phyloP scores from a whole-genome alignment of 2,797 vertebrate genomes.

The Phataginus tetradactyla region DNA sequence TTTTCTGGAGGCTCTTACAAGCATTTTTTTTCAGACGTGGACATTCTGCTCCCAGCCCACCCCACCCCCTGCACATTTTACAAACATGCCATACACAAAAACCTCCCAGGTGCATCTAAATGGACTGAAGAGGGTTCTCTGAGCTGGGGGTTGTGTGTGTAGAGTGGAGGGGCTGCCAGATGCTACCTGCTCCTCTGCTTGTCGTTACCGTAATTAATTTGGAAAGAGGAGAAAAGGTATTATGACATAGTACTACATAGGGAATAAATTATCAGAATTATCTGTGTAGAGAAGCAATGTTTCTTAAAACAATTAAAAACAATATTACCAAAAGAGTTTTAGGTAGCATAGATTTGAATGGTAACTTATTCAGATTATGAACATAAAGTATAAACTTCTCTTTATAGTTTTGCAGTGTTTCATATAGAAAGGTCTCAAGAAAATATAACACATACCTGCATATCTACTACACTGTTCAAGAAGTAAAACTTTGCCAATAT shows the following conservation, averaged over 20 bases:
- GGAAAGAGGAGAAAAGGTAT: background rate
- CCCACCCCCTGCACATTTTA: background rate
- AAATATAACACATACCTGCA: background rate
- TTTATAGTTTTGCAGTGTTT: background rate
- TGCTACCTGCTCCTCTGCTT: background rate
- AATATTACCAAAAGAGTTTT: slow-evolving; percentile 37
- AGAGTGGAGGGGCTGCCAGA: background rate
- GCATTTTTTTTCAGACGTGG: background rate
- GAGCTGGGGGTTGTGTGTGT: background rate
- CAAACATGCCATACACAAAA: background rate
- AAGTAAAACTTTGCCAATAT: background rate
- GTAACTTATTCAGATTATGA: background rate
- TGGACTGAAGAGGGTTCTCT: background rate
- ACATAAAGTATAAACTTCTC: background rate
- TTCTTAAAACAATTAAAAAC: slow-evolving; percentile 9
- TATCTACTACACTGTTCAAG: background rate
- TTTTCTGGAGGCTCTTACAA: background rate
- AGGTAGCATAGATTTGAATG: background rate
- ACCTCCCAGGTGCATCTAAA: background rate
- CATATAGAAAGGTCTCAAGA: background rate
- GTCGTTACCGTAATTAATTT: background rate
- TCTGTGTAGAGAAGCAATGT: background rate
- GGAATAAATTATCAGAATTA: background rate
- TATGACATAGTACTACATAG: background rate
- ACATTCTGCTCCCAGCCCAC: background rate